These are phyloP conservation scores for Brachionus sp. DNA, from an alignment of 1,140 invertebrate species.

Conservation along the genomic window DNA sequence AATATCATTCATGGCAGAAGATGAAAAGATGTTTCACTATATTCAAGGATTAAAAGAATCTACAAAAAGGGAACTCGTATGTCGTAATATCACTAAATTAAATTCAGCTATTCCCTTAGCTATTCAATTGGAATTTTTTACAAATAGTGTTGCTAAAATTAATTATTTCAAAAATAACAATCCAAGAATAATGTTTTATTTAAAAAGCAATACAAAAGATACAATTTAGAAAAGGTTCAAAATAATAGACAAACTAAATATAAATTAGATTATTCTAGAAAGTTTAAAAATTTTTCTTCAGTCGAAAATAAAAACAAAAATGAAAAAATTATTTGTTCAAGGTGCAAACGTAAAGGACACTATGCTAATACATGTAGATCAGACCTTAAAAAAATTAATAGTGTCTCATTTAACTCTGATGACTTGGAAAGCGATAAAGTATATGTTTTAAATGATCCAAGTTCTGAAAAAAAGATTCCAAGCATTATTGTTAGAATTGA, in stretches of 20 bases:
- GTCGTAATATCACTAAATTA: neutral
- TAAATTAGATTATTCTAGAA: neutral
- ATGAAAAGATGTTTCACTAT: neutral
- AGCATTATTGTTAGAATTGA: neutral
- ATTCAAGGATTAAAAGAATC: neutral
- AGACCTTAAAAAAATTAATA: neutral
- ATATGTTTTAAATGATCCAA: neutral
- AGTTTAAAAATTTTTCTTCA: neutral
- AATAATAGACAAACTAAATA: neutral
- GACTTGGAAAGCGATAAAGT: neutral
- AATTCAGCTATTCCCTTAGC: neutral
- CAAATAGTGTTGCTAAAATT: neutral
- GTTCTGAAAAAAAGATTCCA: neutral
- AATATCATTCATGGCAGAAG: neutral
- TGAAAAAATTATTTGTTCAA: neutral
- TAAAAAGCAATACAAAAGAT: neutral
- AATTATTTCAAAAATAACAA: neutral
- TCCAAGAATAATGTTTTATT: too few relatives aligned
- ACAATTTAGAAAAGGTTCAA: neutral
- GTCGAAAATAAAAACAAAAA: neutral
- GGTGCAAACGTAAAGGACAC: neutral
- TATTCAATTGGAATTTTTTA: neutral
- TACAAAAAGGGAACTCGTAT: neutral
- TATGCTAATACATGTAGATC: neutral
- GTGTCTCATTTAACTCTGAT: neutral